Percentiles rank a stretch among this genome's conserved stretches.
Conservation (phyloP, 1,140 invertebrate genomes). For the Drosophila albomicans region DNA sequence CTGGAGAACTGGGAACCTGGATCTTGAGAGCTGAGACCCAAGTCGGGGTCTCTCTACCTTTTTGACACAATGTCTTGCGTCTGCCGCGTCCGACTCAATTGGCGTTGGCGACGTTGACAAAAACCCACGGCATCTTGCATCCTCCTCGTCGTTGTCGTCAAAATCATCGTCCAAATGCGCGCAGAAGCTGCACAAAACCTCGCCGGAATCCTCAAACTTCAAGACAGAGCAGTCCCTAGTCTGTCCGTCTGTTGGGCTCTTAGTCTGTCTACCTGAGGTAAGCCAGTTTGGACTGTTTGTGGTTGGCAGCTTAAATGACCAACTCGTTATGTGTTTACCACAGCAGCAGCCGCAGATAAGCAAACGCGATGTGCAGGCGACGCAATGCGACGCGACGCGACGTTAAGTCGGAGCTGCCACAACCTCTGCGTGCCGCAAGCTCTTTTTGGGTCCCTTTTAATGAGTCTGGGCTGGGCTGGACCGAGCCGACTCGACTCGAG, state of each 20-base stretch:
- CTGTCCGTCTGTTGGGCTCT: background rate
- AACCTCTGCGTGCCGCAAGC: slow-evolving; percentile 30
- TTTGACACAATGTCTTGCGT: slow-evolving; percentile 62
- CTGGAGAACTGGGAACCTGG: slow-evolving; percentile 26
- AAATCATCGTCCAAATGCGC: slow-evolving; percentile 58
- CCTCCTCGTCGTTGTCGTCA: slow-evolving; percentile 7
- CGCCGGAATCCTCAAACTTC: slow-evolving; percentile 45
- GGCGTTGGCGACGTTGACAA: slow-evolving; percentile 65
- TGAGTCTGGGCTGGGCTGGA: slow-evolving; percentile 52
- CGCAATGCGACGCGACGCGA: background rate
- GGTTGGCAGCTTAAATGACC: slow-evolving; percentile 68
- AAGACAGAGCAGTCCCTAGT: slow-evolving; percentile 16
- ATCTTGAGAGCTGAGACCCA: slow-evolving; percentile 6
- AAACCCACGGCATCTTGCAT: slow-evolving; percentile 51
- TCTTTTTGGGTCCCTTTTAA: slow-evolving; percentile 67
- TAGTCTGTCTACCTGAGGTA: slow-evolving; percentile 42
- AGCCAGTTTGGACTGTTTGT: slow-evolving; percentile 65
- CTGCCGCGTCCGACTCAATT: background rate
- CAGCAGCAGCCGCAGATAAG: slow-evolving; percentile 60
- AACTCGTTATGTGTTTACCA: slow-evolving; percentile 72
- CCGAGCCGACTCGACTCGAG: slow-evolving; percentile 18
- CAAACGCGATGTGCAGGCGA: slow-evolving; percentile 13
- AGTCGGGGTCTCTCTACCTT: slow-evolving; percentile 50
- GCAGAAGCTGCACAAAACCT: slow-evolving; percentile 80
- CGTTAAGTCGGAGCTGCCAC: slow-evolving; percentile 35